Base-by-base conservation (phyloP, 2,113 vertebrate genomes). In the Butastur rufipennis region DNA sequence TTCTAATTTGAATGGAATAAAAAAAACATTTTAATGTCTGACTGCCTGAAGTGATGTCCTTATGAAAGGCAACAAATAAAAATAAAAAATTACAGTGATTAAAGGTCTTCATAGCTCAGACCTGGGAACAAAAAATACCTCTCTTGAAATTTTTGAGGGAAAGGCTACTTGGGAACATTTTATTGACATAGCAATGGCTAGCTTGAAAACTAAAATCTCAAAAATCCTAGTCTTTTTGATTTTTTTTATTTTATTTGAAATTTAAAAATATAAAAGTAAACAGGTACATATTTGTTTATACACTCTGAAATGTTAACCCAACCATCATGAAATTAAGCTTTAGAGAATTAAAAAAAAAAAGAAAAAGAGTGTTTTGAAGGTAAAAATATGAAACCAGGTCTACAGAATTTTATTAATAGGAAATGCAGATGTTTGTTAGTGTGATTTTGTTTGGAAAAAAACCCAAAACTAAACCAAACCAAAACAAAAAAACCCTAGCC, bases 401-500 rank as follows among this genome's bases (percentile, higher is more conserved):
- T n/a, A 42, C 3, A 47, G 19, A 20, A 77, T 47, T 67, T 58
- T 47, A 38, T 42, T 42, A 32, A 13, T 23, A 77, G 4, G 20
- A 84, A 31, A 22, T 29, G 1, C 12, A 59, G 4, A 19, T 32
- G 11, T 13, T 19, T 32, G 9, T 13, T 16, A 29, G 4, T 31
- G 2, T 66, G 16, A 1, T 67, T 75, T 42, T 70, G 7, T 58
- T 66, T 36, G 2, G 14, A 32, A 38, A 31, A 7, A 32, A 16
- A 9, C 1, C 5, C 5, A 17, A 12, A 68, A 14, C 27, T 29
- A 53, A 52, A 53, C 26, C 8, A 32, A 66, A 43, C 3, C 1
- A 9, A 13, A 34, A 31, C 17, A 40, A 34, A 61, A 50, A 20
- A 3, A 0, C 5, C 2, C 0, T 7, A n/a, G 4, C 2, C 2